Conservation (phyloP, 2,888 invertebrate species). For the Cosmopolites sordidus region DNA sequence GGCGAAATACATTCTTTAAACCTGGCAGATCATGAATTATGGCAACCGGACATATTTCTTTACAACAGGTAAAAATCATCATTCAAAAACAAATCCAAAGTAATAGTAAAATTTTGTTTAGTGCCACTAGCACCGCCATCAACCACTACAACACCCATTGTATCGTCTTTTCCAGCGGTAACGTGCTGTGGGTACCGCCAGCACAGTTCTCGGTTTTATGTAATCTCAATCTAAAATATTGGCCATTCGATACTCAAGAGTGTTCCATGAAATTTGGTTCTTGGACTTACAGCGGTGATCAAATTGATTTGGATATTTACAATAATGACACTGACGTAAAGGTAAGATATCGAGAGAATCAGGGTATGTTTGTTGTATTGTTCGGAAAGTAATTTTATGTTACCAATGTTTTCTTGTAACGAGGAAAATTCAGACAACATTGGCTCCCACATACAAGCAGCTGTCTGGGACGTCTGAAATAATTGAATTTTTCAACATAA, state of each 20-base stretch:
- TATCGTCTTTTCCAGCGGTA: slow-evolving; percentile 51
- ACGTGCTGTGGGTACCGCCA: slow-evolving; percentile 63
- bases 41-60: slow-evolving; percentile 72
- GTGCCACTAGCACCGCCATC: slow-evolving; percentile 57
- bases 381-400: no score
- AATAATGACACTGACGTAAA: slow-evolving; percentile 33
- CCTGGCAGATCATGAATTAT: slow-evolving; percentile 67
- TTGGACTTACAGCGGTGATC: slow-evolving; percentile 62
- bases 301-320: slow-evolving; percentile 51
- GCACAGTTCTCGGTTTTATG: slow-evolving; percentile 63
- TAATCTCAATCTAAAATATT: slow-evolving; percentile 61
- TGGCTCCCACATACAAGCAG: no score
- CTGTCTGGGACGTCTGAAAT: no score
- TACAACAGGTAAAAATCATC: slow-evolving; percentile 56
- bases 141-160: slow-evolving; percentile 58
- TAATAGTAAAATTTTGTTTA: slow-evolving; percentile 33
- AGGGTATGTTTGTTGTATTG: not conserved
- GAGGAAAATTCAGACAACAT: no score
- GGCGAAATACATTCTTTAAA: slow-evolving; percentile 59
- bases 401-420: no score
- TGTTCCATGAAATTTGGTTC: slow-evolving; percentile 69
- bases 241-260: slow-evolving; percentile 72
- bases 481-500: no score
- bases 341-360: slow-evolving; percentile 28
- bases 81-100: not conserved